Percentiles rank a stretch among this genome's conserved stretches.
These are phyloP conservation scores for Ecdyonurus torrentis DNA, from an alignment of 2,888 invertebrate genomes.

Conservation along the genomic window DNA sequence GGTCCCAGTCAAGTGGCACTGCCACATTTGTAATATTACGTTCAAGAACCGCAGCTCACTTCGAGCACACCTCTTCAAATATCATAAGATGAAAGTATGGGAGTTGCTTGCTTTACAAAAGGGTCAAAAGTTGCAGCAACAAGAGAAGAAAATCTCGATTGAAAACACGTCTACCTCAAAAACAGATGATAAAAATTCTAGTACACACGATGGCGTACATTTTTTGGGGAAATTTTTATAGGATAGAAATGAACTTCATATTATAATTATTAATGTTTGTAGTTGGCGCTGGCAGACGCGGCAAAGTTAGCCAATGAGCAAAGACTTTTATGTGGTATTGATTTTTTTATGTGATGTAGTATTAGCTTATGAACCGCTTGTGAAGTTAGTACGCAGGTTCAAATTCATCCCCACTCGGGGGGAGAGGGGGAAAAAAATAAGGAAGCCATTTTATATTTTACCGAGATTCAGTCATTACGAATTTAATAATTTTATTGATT, in stretches of 20 bases:
- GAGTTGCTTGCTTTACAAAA: neutral
- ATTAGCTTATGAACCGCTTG: neutral
- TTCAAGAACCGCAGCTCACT: slow-evolving; percentile 7
- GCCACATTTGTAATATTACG: slow-evolving; percentile 4
- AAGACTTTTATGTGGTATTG: neutral
- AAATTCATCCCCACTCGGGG: neutral
- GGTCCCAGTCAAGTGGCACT: slow-evolving; percentile 3
- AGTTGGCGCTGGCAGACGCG: neutral
- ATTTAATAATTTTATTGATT: no score
- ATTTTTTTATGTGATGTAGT: neutral
- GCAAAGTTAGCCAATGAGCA: neutral
- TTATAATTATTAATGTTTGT: no score
- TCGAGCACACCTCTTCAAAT: slow-evolving; percentile 5
- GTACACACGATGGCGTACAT: neutral
- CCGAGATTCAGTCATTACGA: no score
- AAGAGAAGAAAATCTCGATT: no score
- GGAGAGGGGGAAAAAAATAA: neutral
- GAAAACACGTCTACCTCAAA: neutral
- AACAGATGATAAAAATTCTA: neutral
- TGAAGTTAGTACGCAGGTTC: neutral
- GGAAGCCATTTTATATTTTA: no score
- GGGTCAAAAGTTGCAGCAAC: neutral
- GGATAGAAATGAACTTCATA: neutral
- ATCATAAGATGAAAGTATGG: neutral
- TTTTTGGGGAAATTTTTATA: neutral